Evolutionary conservation across 2,113 vertebrate species (phyloP).

Genomic region (Gobius niger): DNA sequence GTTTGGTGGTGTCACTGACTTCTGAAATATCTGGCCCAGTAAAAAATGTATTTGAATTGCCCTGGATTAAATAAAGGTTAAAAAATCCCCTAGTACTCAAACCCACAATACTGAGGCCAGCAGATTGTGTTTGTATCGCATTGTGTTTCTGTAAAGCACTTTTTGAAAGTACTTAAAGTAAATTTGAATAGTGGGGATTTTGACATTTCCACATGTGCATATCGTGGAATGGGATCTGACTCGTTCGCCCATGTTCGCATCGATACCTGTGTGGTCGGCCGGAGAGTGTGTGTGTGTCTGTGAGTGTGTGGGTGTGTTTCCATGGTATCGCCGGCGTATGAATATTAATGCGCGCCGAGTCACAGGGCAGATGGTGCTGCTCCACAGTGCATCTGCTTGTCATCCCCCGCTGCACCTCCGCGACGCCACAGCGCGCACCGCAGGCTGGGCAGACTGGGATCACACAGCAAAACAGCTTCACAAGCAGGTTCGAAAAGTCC

Average conservation of each 20-base stretch:
- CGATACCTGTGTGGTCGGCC: constrained; percentile 12
- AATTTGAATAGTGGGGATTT: background rate
- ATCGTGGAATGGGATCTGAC: constrained; percentile 7
- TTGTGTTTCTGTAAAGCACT: no score
- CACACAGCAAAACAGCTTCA: background rate
- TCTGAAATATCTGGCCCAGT: no score
- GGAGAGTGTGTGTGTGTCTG: constrained; percentile 1
- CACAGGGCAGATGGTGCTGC: constrained; percentile 42
- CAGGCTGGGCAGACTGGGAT: background rate
- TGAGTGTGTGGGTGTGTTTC: constrained; percentile 21
- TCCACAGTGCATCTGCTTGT: constrained; percentile 30
- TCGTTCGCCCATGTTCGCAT: constrained; percentile 19
- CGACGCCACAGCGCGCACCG: constrained; percentile 16
- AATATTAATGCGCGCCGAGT: constrained; percentile 28
- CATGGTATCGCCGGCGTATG: constrained; percentile 9
- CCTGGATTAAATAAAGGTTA: no score
- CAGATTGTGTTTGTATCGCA: no score
- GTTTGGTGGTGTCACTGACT: no score
- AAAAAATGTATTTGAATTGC: no score
- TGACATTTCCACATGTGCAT: background rate
- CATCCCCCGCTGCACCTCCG: constrained; percentile 13
- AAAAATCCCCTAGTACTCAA: no score
- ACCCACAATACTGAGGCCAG: no score
- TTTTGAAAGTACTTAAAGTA: background rate
- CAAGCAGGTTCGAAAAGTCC: background rate